Conservation (phyloP, 2,888 invertebrate genomes). For the Megastigmus dorsalis region DNA sequence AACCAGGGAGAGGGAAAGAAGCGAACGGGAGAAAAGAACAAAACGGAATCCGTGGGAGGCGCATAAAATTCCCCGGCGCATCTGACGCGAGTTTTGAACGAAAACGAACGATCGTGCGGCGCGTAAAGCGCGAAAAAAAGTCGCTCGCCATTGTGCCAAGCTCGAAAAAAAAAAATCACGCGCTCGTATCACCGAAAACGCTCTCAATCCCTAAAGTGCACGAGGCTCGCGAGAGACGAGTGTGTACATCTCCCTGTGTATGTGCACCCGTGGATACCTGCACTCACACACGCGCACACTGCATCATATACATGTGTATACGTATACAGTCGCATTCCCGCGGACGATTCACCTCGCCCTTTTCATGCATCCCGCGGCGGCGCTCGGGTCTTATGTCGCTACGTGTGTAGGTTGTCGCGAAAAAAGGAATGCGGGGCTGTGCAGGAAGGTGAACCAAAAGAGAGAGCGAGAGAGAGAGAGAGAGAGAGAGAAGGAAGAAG, state of each 20-base stretch:
- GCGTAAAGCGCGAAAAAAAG: not conserved
- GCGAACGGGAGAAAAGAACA: not conserved
- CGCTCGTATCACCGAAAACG: not conserved
- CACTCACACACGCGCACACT: too few species aligned
- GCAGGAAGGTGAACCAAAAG: not conserved
- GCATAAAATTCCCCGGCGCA: slow-evolving; percentile 6
- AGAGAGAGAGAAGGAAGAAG: not conserved
- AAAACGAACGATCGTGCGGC: slow-evolving; percentile 12
- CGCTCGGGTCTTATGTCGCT: too few species aligned
- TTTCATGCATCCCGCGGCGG: not conserved
- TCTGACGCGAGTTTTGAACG: not conserved
- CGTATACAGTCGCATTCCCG: not conserved
- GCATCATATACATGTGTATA: too few species aligned
- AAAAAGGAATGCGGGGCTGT: too few species aligned
- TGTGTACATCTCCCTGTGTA: too few species aligned
- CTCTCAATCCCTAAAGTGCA: slow-evolving; percentile 17
- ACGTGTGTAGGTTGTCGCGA: too few species aligned
- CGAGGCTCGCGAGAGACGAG: not conserved
- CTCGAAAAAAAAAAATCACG: not conserved
- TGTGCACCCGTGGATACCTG: too few species aligned
- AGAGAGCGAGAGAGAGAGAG: not conserved
- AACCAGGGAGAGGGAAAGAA: not conserved
- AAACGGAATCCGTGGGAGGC: not conserved
- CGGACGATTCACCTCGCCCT: too few species aligned
- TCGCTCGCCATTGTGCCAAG: not conserved